These are phyloP conservation scores for Trissolcus japonicus DNA, from an alignment of 2,888 invertebrate genomes.

Conservation along the genomic window DNA sequence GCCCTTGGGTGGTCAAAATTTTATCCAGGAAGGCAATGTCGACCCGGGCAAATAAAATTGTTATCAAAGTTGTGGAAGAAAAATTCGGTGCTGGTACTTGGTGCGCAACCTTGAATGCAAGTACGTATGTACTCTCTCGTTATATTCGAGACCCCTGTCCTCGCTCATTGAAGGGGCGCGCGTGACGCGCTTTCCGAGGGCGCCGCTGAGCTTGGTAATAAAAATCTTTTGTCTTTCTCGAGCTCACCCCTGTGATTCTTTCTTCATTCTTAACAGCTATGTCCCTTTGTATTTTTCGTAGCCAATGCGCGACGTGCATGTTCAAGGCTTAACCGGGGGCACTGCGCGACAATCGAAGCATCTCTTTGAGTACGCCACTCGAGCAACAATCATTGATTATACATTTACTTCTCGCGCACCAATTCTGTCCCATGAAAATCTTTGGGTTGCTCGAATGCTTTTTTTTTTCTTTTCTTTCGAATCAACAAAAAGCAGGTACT, in stretches of 20 bases:
- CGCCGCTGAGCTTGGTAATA: slow-evolving; percentile 61
- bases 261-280: slow-evolving; percentile 38
- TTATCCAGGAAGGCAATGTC: too few species aligned
- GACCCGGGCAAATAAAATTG: slow-evolving; percentile 1
- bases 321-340: slow-evolving; percentile 18
- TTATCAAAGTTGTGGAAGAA: not conserved
- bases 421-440: slow-evolving; percentile 6
- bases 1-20: too few species aligned
- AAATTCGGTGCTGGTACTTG: slow-evolving; percentile 15
- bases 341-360: slow-evolving; percentile 29
- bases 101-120: slow-evolving; percentile 34
- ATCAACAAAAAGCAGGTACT: not conserved
- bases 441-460: not conserved
- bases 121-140: slow-evolving; percentile 27
- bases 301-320: slow-evolving; percentile 29
- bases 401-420: slow-evolving; percentile 24
- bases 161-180: slow-evolving; percentile 32
- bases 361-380: slow-evolving; percentile 20
- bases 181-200: slow-evolving; percentile 48
- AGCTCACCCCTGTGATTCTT: slow-evolving; percentile 49
- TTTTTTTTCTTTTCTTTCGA: not conserved
- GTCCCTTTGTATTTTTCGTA: slow-evolving; percentile 35
- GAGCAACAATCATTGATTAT: slow-evolving; percentile 26
- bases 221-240: slow-evolving; percentile 69
- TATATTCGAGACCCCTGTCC: slow-evolving; percentile 29